phyloP scores from a whole-genome alignment of 2,888 invertebrate genomes.

The Drosophila mimetica region DNA sequence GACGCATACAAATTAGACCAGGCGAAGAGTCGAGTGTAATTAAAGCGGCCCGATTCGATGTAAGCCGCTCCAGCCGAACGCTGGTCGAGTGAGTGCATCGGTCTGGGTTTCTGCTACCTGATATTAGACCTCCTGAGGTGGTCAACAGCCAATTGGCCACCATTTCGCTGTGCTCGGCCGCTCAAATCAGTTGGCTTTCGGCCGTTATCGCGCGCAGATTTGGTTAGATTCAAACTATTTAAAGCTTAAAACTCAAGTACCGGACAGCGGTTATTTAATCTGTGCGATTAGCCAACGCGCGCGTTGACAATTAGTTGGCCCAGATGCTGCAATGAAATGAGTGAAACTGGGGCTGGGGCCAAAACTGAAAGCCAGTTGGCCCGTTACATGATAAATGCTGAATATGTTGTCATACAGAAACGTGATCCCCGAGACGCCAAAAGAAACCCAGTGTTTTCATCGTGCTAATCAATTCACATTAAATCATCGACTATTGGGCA shows the following conservation, averaged over 20 bases:
- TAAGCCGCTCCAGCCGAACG: slow-evolving; percentile 24
- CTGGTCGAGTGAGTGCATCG: slow-evolving; percentile 42
- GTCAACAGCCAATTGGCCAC: slow-evolving; percentile 28
- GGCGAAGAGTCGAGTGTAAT: slow-evolving; percentile 4
- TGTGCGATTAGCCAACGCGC: slow-evolving; percentile 24
- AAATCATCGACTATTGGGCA: slow-evolving; percentile 19
- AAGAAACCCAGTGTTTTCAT: slow-evolving; percentile 30
- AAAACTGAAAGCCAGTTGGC: slow-evolving; percentile 3
- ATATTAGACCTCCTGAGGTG: slow-evolving; percentile 14
- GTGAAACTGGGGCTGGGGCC: slow-evolving; percentile 38
- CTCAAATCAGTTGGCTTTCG: slow-evolving; percentile 46
- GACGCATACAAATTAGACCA: slow-evolving; percentile 62
- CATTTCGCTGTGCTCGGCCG: slow-evolving; percentile 13
- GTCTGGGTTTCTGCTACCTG: slow-evolving; percentile 25
- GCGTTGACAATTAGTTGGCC: slow-evolving; percentile 31
- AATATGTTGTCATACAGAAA: slow-evolving; percentile 38
- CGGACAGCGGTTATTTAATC: slow-evolving; percentile 12
- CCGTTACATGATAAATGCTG: slow-evolving; percentile 10
- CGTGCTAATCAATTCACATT: slow-evolving; percentile 28
- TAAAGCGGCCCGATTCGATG: slow-evolving; percentile 8
- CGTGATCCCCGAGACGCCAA: slow-evolving; percentile 37
- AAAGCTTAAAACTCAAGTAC: slow-evolving; percentile 31
- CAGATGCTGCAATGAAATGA: slow-evolving; percentile 36
- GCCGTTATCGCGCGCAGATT: slow-evolving; percentile 28
- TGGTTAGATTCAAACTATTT: slow-evolving; percentile 9